Percentiles rank a stretch among this genome's conserved stretches.
Evolutionary conservation across 2,888 invertebrate species (phyloP).

Genomic region (Philereme vetulata): DNA sequence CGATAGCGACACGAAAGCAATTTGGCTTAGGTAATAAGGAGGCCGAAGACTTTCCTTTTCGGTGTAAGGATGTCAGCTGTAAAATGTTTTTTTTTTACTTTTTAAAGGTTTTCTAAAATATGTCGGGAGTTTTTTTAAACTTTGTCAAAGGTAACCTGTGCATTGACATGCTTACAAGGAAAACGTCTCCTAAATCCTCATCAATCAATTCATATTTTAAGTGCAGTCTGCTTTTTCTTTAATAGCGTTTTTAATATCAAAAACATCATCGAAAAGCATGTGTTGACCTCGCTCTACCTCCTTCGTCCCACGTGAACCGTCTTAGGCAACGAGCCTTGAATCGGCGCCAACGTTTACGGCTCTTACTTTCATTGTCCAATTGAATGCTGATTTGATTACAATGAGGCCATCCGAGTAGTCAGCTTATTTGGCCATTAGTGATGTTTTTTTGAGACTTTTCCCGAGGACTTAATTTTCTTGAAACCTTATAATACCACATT

Average conservation of each 20-base stretch:
- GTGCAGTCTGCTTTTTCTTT: constrained; percentile 2
- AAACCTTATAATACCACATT: too few species aligned
- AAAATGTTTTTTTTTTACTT: too few species aligned
- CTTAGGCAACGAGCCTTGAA: constrained; percentile 73
- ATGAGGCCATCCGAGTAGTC: constrained; percentile 51
- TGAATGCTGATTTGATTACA: constrained; percentile 64
- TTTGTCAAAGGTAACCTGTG: too few species aligned
- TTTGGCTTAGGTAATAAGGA: too few species aligned
- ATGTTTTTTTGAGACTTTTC: too few species aligned
- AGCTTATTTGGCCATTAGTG: constrained; percentile 30
- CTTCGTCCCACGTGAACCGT: constrained; percentile 68
- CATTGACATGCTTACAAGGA: too few species aligned
- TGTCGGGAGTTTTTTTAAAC: too few species aligned
- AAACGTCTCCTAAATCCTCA: neutral
- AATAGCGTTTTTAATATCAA: constrained; percentile 9
- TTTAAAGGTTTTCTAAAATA: too few species aligned
- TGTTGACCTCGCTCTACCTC: constrained; percentile 56
- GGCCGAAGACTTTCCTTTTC: too few species aligned
- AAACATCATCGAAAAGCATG: constrained; percentile 33
- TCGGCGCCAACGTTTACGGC: constrained; percentile 65
- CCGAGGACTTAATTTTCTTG: too few species aligned
- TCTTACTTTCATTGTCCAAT: constrained; percentile 76
- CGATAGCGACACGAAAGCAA: too few species aligned
- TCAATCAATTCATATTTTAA: neutral
- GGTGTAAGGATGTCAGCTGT: too few species aligned